These are phyloP conservation scores for Ia io DNA, from an alignment of 2,113 vertebrate species.

Conservation along the genomic window DNA sequence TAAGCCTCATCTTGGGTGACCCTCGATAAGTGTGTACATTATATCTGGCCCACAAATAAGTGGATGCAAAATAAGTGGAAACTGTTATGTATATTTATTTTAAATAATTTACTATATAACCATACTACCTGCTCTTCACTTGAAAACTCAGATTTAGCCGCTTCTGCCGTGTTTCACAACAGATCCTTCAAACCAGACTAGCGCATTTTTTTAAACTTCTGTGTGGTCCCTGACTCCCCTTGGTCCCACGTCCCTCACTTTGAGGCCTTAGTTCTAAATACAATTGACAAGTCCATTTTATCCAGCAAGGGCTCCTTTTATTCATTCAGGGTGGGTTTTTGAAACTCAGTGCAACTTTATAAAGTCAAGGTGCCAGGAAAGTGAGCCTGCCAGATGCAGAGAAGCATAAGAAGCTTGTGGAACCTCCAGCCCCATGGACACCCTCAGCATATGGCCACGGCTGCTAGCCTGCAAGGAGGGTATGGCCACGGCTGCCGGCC, in stretches of 20 bases:
- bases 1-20: not conserved
- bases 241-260: not conserved
- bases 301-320: conserved; percentile 72
- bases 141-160: not conserved
- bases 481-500: not conserved
- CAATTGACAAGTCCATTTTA: conserved; percentile 34
- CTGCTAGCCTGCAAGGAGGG: not conserved
- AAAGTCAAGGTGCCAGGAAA: conserved; percentile 77
- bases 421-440: conserved; percentile 27
- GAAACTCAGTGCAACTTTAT: conserved; percentile 71
- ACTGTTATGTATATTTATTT: not conserved
- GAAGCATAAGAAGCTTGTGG: conserved; percentile 72
- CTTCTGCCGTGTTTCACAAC: not conserved
- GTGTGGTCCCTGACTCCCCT: not conserved
- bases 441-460: not conserved
- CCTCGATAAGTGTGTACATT: not conserved
- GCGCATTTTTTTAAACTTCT: not conserved
- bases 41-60: not conserved
- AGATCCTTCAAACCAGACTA: not conserved
- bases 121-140: not conserved
- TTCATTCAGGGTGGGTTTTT: conserved; percentile 76
- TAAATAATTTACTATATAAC: not conserved
- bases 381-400: conserved; percentile 46
- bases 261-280: not conserved
- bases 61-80: not conserved